Evolutionary conservation across 2,113 vertebrate species (phyloP).

Genomic region (Perca fluviatilis): DNA sequence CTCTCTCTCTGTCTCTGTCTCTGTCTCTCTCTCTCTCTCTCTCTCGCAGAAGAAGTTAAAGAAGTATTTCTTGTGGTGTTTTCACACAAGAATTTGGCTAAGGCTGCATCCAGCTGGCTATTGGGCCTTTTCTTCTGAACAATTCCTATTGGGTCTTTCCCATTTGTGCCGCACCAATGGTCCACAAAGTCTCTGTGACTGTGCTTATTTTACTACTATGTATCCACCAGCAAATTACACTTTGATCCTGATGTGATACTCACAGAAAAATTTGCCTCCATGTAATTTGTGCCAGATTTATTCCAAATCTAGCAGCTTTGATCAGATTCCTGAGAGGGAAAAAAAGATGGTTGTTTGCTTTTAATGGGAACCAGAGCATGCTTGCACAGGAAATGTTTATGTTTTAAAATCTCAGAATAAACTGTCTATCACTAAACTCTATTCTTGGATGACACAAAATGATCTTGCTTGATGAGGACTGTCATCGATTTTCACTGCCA

Average conservation of each 20-base stretch:
- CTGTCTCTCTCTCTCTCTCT: not conserved
- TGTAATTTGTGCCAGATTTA: slow-evolving; percentile 12
- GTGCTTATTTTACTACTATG: not conserved
- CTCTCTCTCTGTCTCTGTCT: not conserved
- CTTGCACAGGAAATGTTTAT: slow-evolving; percentile 4
- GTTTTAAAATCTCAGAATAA: slow-evolving; percentile 25
- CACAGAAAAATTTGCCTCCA: not conserved
- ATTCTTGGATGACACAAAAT: slow-evolving; percentile 27
- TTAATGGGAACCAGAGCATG: not conserved
- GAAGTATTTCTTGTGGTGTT: not conserved
- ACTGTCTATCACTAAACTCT: slow-evolving; percentile 27
- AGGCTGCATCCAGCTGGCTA: not conserved
- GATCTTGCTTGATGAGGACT: slow-evolving; percentile 18
- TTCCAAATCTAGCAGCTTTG: not conserved
- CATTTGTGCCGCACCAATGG: slow-evolving; percentile 2
- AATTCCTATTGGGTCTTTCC: not conserved
- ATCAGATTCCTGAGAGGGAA: not conserved
- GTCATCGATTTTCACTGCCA: slow-evolving; percentile 34
- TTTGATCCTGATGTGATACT: slow-evolving; percentile 1
- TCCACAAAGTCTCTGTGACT: slow-evolving; percentile 46
- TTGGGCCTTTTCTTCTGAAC: slow-evolving; percentile 5
- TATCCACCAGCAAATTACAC: slow-evolving; percentile 26
- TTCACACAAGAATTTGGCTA: not conserved
- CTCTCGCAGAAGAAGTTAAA: not conserved
- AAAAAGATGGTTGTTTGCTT: not conserved